These are phyloP conservation scores for Megathymus violae DNA, from an alignment of 1,140 invertebrate genomes.

Conservation along the genomic window DNA sequence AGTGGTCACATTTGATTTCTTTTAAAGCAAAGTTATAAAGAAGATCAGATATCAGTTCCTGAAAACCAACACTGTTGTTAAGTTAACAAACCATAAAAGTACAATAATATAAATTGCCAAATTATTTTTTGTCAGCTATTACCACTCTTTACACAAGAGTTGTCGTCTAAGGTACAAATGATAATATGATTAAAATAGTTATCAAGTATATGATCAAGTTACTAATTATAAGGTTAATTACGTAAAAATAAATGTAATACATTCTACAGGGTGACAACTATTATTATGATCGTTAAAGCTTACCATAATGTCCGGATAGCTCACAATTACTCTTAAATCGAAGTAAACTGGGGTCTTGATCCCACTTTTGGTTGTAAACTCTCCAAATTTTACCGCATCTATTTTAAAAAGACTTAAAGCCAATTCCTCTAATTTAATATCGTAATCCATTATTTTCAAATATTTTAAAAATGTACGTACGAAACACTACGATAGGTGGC, in stretches of 20 bases:
- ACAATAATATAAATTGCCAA: no score
- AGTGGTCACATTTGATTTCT: constrained; percentile 85
- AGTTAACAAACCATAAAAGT: constrained; percentile 10
- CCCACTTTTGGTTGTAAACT: constrained; percentile 96
- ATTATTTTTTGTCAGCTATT: no score
- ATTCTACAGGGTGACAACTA: no score
- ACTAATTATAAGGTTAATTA: no score
- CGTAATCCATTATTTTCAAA: constrained; percentile 48
- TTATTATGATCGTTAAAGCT: constrained; percentile 61
- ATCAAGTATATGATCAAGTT: no score
- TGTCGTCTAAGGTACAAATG: no score
- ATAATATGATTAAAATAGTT: no score
- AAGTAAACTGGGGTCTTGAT: constrained; percentile 97
- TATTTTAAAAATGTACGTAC: constrained; percentile 5
- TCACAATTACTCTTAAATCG: constrained; percentile 96
- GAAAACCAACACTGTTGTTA: constrained; percentile 39
- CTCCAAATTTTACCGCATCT: constrained; percentile 96
- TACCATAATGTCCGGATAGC: constrained; percentile 95
- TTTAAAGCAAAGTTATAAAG: constrained; percentile 86
- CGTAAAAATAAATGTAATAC: no score
- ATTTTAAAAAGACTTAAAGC: constrained; percentile 71
- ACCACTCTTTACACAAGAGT: no score
- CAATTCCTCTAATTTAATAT: constrained; percentile 65
- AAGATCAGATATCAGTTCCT: constrained; percentile 85
- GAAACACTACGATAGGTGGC: no score